Evolutionary conservation across 2,888 invertebrate species (phyloP), one percentile per base, ranked within the genome.

Genomic region (Macrosoma leucophasiata): DNA sequence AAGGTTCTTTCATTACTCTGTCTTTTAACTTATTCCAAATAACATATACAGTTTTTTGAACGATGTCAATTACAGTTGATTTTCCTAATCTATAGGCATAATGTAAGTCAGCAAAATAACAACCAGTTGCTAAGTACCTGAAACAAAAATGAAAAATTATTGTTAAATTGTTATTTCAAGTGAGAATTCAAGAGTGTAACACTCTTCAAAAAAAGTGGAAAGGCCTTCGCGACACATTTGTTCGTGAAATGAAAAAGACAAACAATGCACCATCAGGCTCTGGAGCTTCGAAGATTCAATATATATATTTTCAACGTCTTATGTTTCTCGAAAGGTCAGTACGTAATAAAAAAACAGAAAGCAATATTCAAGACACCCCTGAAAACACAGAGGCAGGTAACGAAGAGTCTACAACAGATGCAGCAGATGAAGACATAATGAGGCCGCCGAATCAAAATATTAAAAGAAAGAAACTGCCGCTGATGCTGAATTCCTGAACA

Each of bases 221-320:
- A 29, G 29, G 29, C 13, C 29, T 38, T 23, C 20, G n/a, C 21
- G 9, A 21, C 21, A 33, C 29, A 22, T 38, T 29, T 33, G 21
- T 38, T 22, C 25, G 38, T 15, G 26, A 38, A 29, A 29, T 32
- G 31, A 42, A 42, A 29, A 42, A 39, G 30, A 35, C 25, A 24
- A 42, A 42, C 32, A 42, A 35, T 35, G 29, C 33, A 26, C 35
- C 35, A 33, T 42, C 42, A 30, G 36, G 42, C 12, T 42, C 39
- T 33, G 39, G 39, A 39, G 35, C 42, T 30, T 35, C 36, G 27
- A 42, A 36, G 25, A 39, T 25, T 30, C 27, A 29, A 28, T 39
- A 29, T 39, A n/a, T n/a, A 29, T 33, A 36, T 32, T 39, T 31
- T 39, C 24, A 33, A 31, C 30, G 26, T 32, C 33, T 42, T 34